A percentile compares a stretch with the other conserved stretches of the same genome.
phyloP scores from a whole-genome alignment of 2,797 vertebrate species.

The Pseudomugil tenellus region DNA sequence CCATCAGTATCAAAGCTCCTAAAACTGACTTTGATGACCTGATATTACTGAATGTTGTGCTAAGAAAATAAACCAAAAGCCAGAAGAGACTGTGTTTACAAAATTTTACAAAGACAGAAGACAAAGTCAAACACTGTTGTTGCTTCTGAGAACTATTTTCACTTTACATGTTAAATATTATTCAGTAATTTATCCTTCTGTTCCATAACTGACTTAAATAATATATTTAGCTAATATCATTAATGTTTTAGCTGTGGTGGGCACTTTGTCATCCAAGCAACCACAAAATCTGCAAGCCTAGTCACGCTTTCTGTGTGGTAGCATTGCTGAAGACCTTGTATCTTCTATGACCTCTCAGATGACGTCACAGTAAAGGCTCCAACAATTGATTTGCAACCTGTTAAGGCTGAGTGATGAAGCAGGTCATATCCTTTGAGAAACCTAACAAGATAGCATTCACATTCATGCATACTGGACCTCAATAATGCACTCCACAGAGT shows the following conservation, averaged over 20 bases:
- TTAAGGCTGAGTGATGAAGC: conserved; percentile 10
- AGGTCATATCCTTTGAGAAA: conserved; percentile 20
- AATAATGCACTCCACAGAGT: conserved; percentile 34
- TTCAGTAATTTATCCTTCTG: too few relatives aligned
- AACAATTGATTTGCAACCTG: background rate
- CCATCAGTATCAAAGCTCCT: background rate
- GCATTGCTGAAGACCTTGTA: background rate
- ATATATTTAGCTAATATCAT: too few relatives aligned
- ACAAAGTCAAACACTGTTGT: too few relatives aligned
- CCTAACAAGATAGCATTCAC: conserved; percentile 41
- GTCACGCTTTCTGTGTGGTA: background rate
- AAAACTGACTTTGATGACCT: background rate
- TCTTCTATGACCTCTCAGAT: background rate
- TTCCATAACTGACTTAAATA: too few relatives aligned
- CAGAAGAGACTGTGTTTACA: background rate
- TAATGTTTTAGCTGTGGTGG: too few relatives aligned
- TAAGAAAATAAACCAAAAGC: background rate
- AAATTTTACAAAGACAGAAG: background rate
- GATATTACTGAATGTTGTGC: background rate
- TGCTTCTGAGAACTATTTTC: background rate
- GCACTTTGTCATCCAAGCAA: too few relatives aligned
- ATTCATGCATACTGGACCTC: conserved; percentile 31
- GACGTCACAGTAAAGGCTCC: background rate
- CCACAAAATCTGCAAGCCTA: background rate
- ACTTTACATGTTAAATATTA: too few relatives aligned